These are phyloP conservation scores for Philotrypesis tridentata DNA, from an alignment of 1,140 invertebrate species.

Conservation along the genomic window DNA sequence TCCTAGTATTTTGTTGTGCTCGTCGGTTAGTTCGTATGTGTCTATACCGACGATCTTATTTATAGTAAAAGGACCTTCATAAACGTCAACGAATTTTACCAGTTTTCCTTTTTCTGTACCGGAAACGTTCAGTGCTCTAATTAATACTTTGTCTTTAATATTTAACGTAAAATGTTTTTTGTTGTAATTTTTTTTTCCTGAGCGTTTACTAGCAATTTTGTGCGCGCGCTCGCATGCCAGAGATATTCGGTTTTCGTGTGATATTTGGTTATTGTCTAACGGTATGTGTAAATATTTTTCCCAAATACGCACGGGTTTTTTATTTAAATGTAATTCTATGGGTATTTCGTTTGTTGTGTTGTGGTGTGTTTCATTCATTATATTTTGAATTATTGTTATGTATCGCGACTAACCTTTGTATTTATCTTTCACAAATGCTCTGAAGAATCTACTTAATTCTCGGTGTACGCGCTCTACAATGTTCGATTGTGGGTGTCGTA, in stretches of 20 bases:
- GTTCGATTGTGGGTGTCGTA: too few species aligned
- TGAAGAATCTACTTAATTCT: too few species aligned
- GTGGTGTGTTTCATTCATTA: too few species aligned
- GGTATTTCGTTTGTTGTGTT: conserved; percentile 3
- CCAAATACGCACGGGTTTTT: conserved; percentile 19
- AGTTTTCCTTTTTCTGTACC: background rate
- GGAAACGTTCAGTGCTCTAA: background rate
- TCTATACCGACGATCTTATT: too few species aligned
- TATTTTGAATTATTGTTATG: conserved; percentile 9
- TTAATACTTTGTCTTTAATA: background rate
- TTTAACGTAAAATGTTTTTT: background rate
- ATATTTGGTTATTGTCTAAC: background rate
- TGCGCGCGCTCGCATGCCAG: background rate
- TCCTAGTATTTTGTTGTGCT: too few species aligned
- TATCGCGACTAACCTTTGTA: conserved; percentile 6
- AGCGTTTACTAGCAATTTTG: background rate
- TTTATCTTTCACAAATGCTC: too few species aligned
- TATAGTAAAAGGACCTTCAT: background rate
- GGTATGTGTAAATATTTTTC: background rate
- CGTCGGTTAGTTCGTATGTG: background rate
- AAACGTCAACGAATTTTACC: background rate
- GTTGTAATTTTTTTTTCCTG: background rate
- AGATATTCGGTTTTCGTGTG: background rate
- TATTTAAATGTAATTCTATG: conserved; percentile 12
- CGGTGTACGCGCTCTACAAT: too few species aligned